Conservation (phyloP, 2,888 invertebrate species). For the Digitonthophagus gazella region DNA sequence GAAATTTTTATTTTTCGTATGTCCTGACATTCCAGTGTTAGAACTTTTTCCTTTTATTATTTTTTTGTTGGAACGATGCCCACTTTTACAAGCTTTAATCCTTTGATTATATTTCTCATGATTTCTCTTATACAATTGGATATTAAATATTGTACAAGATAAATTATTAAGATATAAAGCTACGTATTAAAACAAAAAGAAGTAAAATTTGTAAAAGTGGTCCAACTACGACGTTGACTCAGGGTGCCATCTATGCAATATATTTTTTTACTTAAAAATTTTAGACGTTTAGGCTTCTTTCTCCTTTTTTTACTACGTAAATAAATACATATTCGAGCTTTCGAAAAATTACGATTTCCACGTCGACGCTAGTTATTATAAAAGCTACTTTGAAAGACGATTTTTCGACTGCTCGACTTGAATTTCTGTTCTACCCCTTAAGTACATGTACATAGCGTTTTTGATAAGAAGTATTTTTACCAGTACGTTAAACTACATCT, state of each 20-base stretch:
- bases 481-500: constrained; percentile 22
- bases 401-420: constrained; percentile 26
- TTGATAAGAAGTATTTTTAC: constrained; percentile 24
- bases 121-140: constrained; percentile 2
- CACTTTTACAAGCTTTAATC: background rate
- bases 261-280: constrained; percentile 21
- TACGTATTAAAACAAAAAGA: background rate
- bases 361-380: background rate
- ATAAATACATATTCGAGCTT: constrained; percentile 21
- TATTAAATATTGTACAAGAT: background rate
- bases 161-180: background rate
- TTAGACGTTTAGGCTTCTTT: constrained; percentile 21
- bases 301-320: background rate
- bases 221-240: constrained; percentile 42
- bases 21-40: constrained; percentile 43
- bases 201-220: background rate
- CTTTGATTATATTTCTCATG: constrained; percentile 22
- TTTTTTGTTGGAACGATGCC: background rate
- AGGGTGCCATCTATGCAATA: constrained; percentile 53
- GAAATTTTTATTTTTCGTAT: constrained; percentile 2
- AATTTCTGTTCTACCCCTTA: constrained; percentile 18
- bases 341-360: constrained; percentile 19
- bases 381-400: background rate
- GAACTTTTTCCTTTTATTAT: constrained; percentile 22
- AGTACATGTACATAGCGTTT: constrained; percentile 27